Conservation (phyloP, 2,888 invertebrate genomes). For the Nemapogon koenigi region DNA sequence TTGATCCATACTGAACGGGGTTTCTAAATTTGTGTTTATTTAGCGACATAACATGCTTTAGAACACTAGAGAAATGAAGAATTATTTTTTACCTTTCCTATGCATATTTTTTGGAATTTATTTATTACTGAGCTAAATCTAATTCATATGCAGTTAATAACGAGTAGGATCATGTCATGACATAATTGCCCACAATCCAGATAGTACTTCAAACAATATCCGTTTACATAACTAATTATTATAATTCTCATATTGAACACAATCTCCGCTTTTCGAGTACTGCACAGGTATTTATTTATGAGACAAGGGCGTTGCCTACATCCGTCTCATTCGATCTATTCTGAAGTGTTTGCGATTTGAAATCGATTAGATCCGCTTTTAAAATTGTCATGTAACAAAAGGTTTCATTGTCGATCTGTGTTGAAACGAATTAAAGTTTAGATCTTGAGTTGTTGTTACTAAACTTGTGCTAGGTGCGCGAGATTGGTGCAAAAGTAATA, state of each 20-base stretch:
- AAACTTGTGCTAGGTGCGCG: slow-evolving; percentile 27
- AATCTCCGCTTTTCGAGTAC: slow-evolving; percentile 27
- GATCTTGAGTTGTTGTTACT: slow-evolving; percentile 31
- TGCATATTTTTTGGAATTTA: no score
- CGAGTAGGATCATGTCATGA: no score
- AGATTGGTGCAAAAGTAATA: slow-evolving; percentile 28
- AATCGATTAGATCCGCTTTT: slow-evolving; percentile 56
- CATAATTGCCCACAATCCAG: no score
- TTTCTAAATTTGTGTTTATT: no score
- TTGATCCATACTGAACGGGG: no score
- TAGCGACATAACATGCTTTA: no score
- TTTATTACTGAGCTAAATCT: no score
- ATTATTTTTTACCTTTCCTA: no score
- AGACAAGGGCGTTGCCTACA: slow-evolving; percentile 49
- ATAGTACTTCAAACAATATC: slow-evolving; percentile 20
- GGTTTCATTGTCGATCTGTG: slow-evolving; percentile 23
- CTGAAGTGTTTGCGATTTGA: slow-evolving; percentile 28
- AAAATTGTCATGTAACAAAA: slow-evolving; percentile 37
- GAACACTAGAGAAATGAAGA: no score
- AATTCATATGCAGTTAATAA: no score
- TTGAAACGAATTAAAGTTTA: slow-evolving; percentile 35
- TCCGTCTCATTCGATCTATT: slow-evolving; percentile 30
- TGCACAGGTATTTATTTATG: slow-evolving; percentile 19
- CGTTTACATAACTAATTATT: slow-evolving; percentile 47
- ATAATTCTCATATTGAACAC: slow-evolving; percentile 21